Evolutionary conservation across 2,888 invertebrate species (phyloP).

Genomic region (Pollenia labialis): DNA sequence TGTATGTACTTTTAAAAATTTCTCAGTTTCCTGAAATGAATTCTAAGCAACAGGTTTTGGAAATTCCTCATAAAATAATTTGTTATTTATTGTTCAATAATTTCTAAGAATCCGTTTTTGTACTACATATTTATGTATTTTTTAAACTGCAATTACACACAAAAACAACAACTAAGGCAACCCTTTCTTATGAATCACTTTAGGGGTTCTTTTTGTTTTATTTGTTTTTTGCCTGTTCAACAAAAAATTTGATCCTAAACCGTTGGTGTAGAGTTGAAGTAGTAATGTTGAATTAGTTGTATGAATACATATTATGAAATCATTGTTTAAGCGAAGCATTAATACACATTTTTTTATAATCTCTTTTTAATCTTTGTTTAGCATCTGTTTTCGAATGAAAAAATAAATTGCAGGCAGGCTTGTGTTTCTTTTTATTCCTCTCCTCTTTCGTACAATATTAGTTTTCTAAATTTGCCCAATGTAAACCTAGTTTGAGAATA

Average conservation of each 20-base stretch:
- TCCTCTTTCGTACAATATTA: too few species aligned
- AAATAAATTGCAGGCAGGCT: too few species aligned
- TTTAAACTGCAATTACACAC: not conserved
- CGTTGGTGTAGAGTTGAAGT: constrained; percentile 13
- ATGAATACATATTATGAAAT: not conserved
- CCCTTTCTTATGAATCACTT: constrained; percentile 22
- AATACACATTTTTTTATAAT: not conserved
- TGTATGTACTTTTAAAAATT: too few species aligned
- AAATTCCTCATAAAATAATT: too few species aligned
- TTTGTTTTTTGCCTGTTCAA: constrained; percentile 1
- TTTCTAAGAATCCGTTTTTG: not conserved
- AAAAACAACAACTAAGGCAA: not conserved
- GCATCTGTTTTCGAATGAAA: too few species aligned
- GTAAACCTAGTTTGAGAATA: too few species aligned
- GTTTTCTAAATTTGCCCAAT: too few species aligned
- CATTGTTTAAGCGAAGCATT: not conserved
- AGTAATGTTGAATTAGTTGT: not conserved
- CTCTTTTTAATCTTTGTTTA: not conserved
- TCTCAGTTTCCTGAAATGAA: not conserved
- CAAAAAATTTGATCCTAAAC: not conserved
- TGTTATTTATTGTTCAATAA: not conserved
- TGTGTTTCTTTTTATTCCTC: too few species aligned
- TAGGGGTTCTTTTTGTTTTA: constrained; percentile 48
- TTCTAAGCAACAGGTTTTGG: too few species aligned
- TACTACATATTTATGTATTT: not conserved